These are phyloP conservation scores for Drosophila azteca DNA, from an alignment of 1,140 invertebrate genomes.

Conservation along the genomic window DNA sequence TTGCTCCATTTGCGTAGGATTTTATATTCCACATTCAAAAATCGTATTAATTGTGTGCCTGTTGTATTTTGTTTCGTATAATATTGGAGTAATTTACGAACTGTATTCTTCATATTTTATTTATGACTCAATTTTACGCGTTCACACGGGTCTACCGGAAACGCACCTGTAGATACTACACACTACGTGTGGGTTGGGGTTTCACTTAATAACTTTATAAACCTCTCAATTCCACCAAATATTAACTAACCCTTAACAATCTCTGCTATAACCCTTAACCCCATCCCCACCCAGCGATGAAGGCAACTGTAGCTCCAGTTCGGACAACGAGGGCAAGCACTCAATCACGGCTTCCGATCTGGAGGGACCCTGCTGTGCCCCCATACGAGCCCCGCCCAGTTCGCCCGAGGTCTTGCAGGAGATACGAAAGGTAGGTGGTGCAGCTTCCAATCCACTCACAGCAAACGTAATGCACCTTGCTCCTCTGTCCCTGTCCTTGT, in stretches of 20 bases:
- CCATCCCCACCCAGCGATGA: slow-evolving; percentile 85
- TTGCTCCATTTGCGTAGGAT: no score
- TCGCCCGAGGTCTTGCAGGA: slow-evolving; percentile 84
- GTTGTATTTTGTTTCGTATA: no score
- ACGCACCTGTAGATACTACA: no score
- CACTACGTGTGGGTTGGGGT: no score
- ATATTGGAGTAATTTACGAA: no score
- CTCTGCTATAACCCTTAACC: no score
- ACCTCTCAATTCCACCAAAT: neutral
- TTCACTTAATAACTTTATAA: no score
- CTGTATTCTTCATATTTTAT: no score
- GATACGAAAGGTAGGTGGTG: slow-evolving; percentile 70
- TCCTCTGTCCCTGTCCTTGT: neutral
- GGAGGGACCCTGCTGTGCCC: slow-evolving; percentile 82
- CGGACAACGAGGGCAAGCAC: slow-evolving; percentile 80
- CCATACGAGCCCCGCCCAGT: slow-evolving; percentile 85
- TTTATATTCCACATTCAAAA: no score
- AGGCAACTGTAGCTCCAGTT: slow-evolving; percentile 89
- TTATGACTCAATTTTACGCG: no score
- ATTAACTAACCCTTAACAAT: neutral
- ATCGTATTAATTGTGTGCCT: no score
- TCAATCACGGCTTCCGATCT: slow-evolving; percentile 75
- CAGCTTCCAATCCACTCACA: neutral
- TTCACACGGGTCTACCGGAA: no score
- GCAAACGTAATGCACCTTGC: neutral